A percentile compares a stretch with the other conserved stretches of the same genome.
phyloP scores from a whole-genome alignment of 2,888 invertebrate genomes.

The Chaitophorus viminalis region DNA sequence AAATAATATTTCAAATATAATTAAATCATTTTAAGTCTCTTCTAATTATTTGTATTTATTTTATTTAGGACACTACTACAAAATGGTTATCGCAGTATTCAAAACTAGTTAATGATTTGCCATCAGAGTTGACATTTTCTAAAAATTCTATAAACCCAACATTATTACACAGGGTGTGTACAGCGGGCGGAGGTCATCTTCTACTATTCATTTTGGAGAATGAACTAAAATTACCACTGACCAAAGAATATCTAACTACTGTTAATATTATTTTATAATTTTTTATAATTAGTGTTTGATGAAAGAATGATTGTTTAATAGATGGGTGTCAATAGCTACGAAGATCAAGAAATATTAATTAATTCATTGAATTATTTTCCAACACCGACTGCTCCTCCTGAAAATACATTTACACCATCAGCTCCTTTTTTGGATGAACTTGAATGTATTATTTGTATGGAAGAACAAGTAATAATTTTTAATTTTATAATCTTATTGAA shows the following conservation, averaged over 20 bases:
- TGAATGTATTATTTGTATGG: constrained; percentile 55
- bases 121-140: constrained; percentile 47
- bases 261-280: constrained; percentile 39
- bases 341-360: constrained; percentile 55
- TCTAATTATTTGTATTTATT: background rate
- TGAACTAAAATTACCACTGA: constrained; percentile 31
- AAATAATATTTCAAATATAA: background rate
- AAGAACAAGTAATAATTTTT: constrained; percentile 40
- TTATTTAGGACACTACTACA: constrained; percentile 40
- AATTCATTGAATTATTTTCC: constrained; percentile 40
- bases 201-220: constrained; percentile 46
- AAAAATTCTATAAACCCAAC: constrained; percentile 16
- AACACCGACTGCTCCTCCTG: constrained; percentile 23
- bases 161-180: constrained; percentile 46
- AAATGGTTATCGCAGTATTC: constrained; percentile 54
- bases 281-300: background rate
- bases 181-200: constrained; percentile 53
- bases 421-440: constrained; percentile 44
- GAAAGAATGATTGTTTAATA: background rate
- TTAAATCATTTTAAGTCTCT: background rate
- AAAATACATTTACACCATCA: constrained; percentile 25
- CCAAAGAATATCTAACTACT: constrained; percentile 36
- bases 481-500: background rate
- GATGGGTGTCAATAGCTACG: constrained; percentile 33
- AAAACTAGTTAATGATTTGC: constrained; percentile 30